Percentiles rank a stretch among this genome's conserved stretches.
Evolutionary conservation across 2,113 vertebrate species (phyloP).

Genomic region (Trichomycterus rosablanca): DNA sequence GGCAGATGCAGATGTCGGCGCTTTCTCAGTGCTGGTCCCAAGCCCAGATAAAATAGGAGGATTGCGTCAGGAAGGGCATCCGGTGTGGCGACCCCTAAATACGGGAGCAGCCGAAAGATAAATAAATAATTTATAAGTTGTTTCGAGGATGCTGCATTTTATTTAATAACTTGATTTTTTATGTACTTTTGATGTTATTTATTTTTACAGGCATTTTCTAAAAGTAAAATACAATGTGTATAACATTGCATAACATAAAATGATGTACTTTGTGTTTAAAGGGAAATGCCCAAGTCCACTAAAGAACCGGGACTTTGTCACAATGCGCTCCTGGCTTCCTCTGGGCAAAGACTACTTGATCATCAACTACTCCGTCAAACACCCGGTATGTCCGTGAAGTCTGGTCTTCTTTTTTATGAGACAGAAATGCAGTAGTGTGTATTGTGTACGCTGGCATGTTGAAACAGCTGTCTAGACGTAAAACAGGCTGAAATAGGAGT

Average conservation of each 20-base stretch:
- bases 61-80: too few species aligned
- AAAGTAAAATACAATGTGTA: too few species aligned
- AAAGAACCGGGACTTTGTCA: slow-evolving; percentile 87
- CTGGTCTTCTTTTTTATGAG: slow-evolving; percentile 24
- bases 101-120: too few species aligned
- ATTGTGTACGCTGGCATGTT: slow-evolving; percentile 38
- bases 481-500: slow-evolving; percentile 34
- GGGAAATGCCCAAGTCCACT: slow-evolving; percentile 72
- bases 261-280: slow-evolving; percentile 28
- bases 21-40: too few species aligned
- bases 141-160: too few species aligned
- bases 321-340: slow-evolving; percentile 81
- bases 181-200: too few species aligned
- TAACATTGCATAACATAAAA: not conserved
- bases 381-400: slow-evolving; percentile 67
- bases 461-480: slow-evolving; percentile 35
- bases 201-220: too few species aligned
- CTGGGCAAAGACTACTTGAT: slow-evolving; percentile 83
- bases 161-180: too few species aligned
- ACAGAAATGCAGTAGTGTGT: slow-evolving; percentile 8
- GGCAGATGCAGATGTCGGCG: too few species aligned
- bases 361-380: slow-evolving; percentile 86
- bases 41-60: too few species aligned
- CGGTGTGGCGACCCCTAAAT: too few species aligned
- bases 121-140: too few species aligned